Conservation (phyloP, 2,113 vertebrate genomes). For the Baryphthengus martii region DNA sequence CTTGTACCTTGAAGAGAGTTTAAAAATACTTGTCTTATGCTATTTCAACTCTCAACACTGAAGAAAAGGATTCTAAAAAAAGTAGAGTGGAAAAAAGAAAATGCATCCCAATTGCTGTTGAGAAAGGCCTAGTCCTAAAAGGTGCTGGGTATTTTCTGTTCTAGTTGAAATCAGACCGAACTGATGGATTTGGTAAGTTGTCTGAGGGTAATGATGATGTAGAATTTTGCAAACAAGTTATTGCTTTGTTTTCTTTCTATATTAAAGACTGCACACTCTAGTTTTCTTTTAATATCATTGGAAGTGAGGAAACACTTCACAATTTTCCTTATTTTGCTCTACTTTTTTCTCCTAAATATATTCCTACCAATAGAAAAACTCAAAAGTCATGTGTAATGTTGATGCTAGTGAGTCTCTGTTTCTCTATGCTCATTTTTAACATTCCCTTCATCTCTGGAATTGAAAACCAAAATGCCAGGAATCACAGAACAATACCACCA, state of each 20-base stretch:
- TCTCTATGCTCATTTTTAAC: slow-evolving; percentile 75
- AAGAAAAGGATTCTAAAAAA: background rate
- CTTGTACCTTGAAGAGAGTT: background rate
- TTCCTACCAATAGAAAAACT: slow-evolving; percentile 46
- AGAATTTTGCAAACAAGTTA: background rate
- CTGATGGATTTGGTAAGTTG: background rate
- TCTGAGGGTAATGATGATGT: background rate
- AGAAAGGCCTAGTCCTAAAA: background rate
- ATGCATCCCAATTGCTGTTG: background rate
- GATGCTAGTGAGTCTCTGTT: slow-evolving; percentile 70
- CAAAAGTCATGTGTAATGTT: slow-evolving; percentile 44
- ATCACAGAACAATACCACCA: background rate
- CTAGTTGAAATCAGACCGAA: background rate
- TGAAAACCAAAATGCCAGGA: slow-evolving; percentile 56
- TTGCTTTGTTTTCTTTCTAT: background rate
- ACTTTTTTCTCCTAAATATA: background rate
- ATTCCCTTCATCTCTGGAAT: slow-evolving; percentile 75
- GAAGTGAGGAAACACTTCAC: background rate
- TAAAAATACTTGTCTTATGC: background rate
- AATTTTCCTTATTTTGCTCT: background rate
- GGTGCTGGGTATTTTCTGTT: background rate
- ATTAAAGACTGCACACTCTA: background rate
- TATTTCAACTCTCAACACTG: background rate
- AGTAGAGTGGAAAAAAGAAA: background rate
- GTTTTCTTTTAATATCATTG: background rate